Conservation (phyloP, 2,797 vertebrate species). For the Rhinatrema bivittatum region DNA sequence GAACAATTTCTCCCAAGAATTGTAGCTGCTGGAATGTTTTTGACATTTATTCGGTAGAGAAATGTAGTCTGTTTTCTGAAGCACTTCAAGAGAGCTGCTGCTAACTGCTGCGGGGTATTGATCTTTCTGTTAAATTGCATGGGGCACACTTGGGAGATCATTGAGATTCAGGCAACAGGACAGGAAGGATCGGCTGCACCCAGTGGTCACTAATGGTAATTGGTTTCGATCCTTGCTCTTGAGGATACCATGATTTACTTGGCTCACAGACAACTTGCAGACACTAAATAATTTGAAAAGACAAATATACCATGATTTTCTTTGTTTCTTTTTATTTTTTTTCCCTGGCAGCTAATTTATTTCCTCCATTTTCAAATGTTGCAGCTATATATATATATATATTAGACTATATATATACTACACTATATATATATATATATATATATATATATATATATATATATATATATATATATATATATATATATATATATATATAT, state of each 20-base stretch:
- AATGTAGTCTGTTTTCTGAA: conserved; percentile 65
- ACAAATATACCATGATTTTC: conserved; percentile 58
- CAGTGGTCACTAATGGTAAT: conserved; percentile 86
- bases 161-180: conserved; percentile 73
- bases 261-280: conserved; percentile 70
- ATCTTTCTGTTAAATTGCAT: conserved; percentile 88
- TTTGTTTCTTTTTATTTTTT: no score
- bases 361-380: conserved; percentile 15
- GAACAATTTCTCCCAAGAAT: conserved; percentile 84
- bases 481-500: no score
- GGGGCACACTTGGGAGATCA: conserved; percentile 74
- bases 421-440: no score
- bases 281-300: conserved; percentile 83
- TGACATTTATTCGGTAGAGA: conserved; percentile 81
- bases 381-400: conserved; percentile 14
- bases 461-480: no score
- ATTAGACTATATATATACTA: no score
- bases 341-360: conserved; percentile 45
- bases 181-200: conserved; percentile 63
- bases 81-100: conserved; percentile 73
- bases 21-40: conserved; percentile 68
- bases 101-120: conserved; percentile 84
- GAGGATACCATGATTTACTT: conserved; percentile 73
- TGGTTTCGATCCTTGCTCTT: conserved; percentile 89
- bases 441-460: no score